phyloP scores from a whole-genome alignment of 2,113 vertebrate species.

The Halichoeres trimaculatus region DNA sequence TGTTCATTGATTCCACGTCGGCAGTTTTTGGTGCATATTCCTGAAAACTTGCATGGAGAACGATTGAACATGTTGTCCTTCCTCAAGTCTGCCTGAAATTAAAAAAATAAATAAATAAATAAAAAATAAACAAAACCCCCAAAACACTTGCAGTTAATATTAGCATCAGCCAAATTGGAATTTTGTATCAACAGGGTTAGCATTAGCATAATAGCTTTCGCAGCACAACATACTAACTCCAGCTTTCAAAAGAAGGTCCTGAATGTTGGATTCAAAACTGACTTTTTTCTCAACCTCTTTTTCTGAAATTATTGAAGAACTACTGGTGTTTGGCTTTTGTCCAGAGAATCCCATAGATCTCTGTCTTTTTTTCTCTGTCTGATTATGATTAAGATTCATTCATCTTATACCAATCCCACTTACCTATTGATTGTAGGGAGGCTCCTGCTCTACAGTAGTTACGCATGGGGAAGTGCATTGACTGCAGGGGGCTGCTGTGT shows the following conservation, averaged over 20 bases:
- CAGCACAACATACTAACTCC: no score
- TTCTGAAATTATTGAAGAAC: background rate
- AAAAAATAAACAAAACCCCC: no score
- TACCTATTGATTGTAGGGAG: constrained; percentile 59
- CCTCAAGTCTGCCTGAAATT: no score
- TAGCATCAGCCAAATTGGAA: no score
- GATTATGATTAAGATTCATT: constrained; percentile 33
- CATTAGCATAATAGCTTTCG: no score
- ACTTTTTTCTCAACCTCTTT: constrained; percentile 8
- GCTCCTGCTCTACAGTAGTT: constrained; percentile 55
- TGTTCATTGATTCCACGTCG: no score
- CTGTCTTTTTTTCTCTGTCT: constrained; percentile 1
- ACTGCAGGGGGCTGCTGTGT: constrained; percentile 63
- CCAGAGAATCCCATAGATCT: constrained; percentile 14
- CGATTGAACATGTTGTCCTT: no score
- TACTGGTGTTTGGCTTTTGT: background rate
- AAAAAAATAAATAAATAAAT: no score
- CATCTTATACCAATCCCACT: constrained; percentile 11
- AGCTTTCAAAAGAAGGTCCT: background rate
- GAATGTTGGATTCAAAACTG: background rate
- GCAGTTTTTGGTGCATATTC: no score
- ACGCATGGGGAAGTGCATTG: constrained; percentile 67
- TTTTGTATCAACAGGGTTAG: no score
- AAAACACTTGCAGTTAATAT: no score
- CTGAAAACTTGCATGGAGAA: no score